A percentile compares a stretch with the other conserved stretches of the same genome.
phyloP scores from a whole-genome alignment of 2,888 invertebrate genomes.

The Lithophane leautieri region DNA sequence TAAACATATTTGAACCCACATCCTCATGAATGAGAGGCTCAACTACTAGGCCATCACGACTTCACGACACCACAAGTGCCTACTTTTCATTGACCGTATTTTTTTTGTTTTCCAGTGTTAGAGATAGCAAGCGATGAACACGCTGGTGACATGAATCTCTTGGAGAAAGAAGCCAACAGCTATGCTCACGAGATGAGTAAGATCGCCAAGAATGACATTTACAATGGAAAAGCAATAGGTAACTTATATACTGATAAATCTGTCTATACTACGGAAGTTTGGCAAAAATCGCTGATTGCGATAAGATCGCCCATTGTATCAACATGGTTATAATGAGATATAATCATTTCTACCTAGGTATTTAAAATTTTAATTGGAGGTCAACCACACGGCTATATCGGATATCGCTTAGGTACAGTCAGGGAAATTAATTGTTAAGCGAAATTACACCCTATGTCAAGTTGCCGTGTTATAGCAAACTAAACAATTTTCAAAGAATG shows the following conservation, averaged over 20 bases:
- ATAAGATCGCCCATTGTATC: not conserved
- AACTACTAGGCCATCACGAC: not conserved
- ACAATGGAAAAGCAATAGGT: slow-evolving; percentile 79
- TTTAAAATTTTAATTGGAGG: not conserved
- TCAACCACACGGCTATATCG: not conserved
- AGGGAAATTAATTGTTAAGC: not conserved
- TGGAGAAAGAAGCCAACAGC: slow-evolving; percentile 83
- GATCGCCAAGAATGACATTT: slow-evolving; percentile 78
- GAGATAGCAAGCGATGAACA: slow-evolving; percentile 91
- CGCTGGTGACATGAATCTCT: slow-evolving; percentile 81
- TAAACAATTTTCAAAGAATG: not conserved
- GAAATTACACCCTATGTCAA: not conserved
- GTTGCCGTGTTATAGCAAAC: not conserved
- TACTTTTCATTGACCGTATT: not conserved
- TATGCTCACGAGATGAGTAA: slow-evolving; percentile 85
- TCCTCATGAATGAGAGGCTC: no score
- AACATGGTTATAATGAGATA: not conserved
- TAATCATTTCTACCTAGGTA: not conserved
- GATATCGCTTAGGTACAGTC: not conserved
- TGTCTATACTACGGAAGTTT: not conserved
- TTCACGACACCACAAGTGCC: not conserved
- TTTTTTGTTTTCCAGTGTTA: slow-evolving; percentile 83
- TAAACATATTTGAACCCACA: not conserved
- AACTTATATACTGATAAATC: slow-evolving; percentile 9
- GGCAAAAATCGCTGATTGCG: not conserved